A percentile compares a stretch with the other conserved stretches of the same genome.
Evolutionary conservation across 2,797 vertebrate genomes (phyloP).

Genomic region (Passerculus sandwichensis): DNA sequence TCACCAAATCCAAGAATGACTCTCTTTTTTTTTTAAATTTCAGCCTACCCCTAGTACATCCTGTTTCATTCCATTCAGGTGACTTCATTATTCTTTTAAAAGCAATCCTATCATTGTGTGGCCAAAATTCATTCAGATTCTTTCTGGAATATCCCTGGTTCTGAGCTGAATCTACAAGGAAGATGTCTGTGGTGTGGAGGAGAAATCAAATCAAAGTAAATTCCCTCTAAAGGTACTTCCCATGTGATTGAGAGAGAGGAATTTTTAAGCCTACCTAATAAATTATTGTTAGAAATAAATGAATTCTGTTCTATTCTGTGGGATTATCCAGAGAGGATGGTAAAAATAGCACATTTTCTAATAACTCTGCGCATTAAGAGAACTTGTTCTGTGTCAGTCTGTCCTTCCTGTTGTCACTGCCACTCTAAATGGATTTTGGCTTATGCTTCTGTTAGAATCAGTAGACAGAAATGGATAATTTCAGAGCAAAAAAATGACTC

Average conservation of each 20-base stretch:
- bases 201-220: slow-evolving; percentile 2
- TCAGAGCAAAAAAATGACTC: slow-evolving; percentile 17
- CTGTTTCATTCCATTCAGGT: neutral
- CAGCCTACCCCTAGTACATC: neutral
- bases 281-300: neutral
- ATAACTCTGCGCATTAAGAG: neutral
- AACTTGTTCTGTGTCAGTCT: neutral
- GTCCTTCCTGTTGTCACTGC: neutral
- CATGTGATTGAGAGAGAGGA: neutral
- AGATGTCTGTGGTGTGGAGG: neutral
- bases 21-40: neutral
- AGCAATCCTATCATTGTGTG: neutral
- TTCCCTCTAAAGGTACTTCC: neutral
- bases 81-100: neutral
- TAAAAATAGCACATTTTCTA: neutral
- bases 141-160: neutral
- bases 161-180: neutral
- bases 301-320: neutral
- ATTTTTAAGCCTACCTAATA: neutral
- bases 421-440: neutral
- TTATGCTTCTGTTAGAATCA: neutral
- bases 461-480: neutral
- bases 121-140: neutral
- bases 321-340: neutral
- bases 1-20: neutral